Conservation (phyloP, 2,113 vertebrate genomes). For the Pyrgilauda ruficollis region DNA sequence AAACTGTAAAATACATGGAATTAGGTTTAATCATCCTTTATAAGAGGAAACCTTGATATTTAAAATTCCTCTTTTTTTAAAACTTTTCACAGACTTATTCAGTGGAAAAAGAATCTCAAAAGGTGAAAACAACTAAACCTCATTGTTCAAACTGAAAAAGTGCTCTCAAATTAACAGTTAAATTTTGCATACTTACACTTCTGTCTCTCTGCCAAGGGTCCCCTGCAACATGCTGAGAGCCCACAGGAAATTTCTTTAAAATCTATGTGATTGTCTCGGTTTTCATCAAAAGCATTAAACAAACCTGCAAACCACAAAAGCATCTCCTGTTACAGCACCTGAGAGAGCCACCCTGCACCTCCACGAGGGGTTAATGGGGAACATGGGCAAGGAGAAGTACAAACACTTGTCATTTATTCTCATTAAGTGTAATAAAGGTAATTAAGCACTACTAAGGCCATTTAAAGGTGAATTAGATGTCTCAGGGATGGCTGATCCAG, state of each 20-base stretch:
- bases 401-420: neutral
- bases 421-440: neutral
- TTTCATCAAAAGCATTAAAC: constrained; percentile 99
- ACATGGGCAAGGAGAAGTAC: neutral
- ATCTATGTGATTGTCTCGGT: constrained; percentile 99
- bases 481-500: neutral
- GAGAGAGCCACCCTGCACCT: neutral
- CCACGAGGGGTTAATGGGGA: neutral
- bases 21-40: neutral
- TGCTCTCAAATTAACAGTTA: neutral
- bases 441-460: neutral
- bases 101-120: neutral
- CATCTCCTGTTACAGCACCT: constrained; percentile 42
- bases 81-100: neutral
- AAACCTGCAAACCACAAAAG: constrained; percentile 81
- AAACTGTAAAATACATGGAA: neutral
- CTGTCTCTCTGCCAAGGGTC: constrained; percentile 94
- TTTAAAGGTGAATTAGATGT: neutral
- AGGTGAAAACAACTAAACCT: neutral
- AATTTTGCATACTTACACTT: constrained; percentile 86
- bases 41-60: neutral
- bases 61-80: neutral
- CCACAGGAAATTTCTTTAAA: constrained; percentile 99
- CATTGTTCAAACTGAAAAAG: neutral
- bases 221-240: constrained; percentile 95